phyloP scores from a whole-genome alignment of 1,140 invertebrate genomes.

The Caenorhabditis tropicalis region DNA sequence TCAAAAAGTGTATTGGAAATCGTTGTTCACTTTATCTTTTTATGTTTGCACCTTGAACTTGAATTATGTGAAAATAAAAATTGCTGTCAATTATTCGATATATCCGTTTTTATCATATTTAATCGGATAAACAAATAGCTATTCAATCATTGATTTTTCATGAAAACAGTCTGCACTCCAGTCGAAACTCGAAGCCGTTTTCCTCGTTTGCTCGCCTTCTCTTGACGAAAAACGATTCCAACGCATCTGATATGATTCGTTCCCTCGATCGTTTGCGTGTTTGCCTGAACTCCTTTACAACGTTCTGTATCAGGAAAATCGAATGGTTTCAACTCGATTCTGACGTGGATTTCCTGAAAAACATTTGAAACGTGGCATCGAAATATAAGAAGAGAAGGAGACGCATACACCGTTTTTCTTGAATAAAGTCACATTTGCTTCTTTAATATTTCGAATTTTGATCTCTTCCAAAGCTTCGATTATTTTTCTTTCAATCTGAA shows the following conservation, averaged over 20 bases:
- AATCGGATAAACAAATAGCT: neutral
- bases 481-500: neutral
- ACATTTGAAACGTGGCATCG: no score
- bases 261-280: neutral
- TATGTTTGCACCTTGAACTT: no score
- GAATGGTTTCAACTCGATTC: constrained; percentile 18
- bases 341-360: constrained; percentile 5
- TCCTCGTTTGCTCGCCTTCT: neutral
- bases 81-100: no score
- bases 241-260: neutral
- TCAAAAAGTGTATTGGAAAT: no score
- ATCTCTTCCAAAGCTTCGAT: neutral
- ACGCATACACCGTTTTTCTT: neutral
- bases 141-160: constrained; percentile 15
- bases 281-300: constrained; percentile 12
- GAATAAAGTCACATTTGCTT: neutral
- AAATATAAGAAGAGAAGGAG: no score
- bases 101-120: neutral
- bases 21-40: no score
- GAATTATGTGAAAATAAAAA: no score
- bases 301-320: neutral
- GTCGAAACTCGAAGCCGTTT: neutral
- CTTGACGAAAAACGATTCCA: neutral
- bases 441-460: neutral
- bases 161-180: neutral